A percentile compares a stretch with the other conserved stretches of the same genome.
phyloP scores from a whole-genome alignment of 2,888 invertebrate genomes.

The Prostheceraeus crozeri region DNA sequence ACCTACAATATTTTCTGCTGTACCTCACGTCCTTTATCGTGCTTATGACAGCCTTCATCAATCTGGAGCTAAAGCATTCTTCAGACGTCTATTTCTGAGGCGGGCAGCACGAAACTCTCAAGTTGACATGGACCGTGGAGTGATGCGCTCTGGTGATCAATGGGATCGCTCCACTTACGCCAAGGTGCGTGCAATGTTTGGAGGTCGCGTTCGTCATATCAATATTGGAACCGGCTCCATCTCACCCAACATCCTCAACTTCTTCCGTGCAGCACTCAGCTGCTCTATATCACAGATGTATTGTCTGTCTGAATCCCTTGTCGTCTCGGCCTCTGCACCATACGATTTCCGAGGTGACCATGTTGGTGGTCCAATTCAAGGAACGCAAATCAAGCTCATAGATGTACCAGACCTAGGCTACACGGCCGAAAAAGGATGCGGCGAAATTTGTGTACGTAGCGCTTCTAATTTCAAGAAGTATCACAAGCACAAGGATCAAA shows the following conservation, averaged over 20 bases:
- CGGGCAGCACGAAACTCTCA: no score
- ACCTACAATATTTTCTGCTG: slow-evolving; percentile 28
- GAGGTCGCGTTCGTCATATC: slow-evolving; percentile 79
- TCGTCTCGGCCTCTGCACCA: no score
- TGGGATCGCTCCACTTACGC: slow-evolving; percentile 88
- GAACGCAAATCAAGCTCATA: slow-evolving; percentile 83
- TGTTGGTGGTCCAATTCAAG: slow-evolving; percentile 88
- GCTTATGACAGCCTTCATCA: no score
- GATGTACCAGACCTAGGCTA: slow-evolving; percentile 94
- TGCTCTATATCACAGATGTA: no score
- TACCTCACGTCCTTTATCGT: slow-evolving; percentile 32
- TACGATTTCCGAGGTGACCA: slow-evolving; percentile 60
- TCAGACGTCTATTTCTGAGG: no score
- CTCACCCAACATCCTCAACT: slow-evolving; percentile 82
- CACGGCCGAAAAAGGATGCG: slow-evolving; percentile 44
- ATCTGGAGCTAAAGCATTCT: no score
- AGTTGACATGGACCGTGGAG: no score
- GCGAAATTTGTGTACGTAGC: slow-evolving; percentile 78
- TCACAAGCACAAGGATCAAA: slow-evolving; percentile 85
- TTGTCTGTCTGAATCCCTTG: no score
- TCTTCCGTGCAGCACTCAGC: slow-evolving; percentile 82
- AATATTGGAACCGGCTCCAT: slow-evolving; percentile 90
- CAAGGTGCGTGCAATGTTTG: slow-evolving; percentile 84
- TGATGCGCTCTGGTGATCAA: no score
- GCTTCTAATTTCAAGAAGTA: slow-evolving; percentile 87